Base-by-base conservation (phyloP, 1,140 invertebrate genomes). In the Drosophila ananassae region DNA sequence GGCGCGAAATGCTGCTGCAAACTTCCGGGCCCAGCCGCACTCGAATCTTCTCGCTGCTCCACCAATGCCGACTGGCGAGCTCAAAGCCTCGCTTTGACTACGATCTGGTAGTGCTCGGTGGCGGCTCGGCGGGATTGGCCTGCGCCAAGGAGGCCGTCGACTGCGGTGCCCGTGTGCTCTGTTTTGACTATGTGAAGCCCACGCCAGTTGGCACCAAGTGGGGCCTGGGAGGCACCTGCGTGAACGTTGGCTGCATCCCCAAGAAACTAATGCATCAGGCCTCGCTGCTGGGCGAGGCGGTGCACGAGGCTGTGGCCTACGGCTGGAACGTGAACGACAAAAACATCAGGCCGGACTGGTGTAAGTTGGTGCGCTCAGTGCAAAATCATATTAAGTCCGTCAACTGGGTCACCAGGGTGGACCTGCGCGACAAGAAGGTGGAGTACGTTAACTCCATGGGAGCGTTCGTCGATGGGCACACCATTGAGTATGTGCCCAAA, bases 181-280 rank as follows among this genome's bases (percentile, higher is more conserved):
- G 98, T 56, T 93, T 99, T 47, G 98, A 99, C 93, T 99, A 95
- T 93, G 98, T 99, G 0, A 95, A 95, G 28, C 98, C 98, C 0
- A 96, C 96, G 17, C 97, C 97, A 0, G 92, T 92, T 59, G 97
- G 97, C 41, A 96, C 96, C 1, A 96, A 95, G 92, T 98, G 97
- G 98, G 98, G 98, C 51, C 93, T 99, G 3, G 98, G 98, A 64
- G 98, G 98, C 32, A 99, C 98, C 2, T 99, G 98, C 93, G 98
- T 99, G 1, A 99, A 99, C 93, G 98, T 99, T 24, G 98, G 98
- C 37, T 99, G 98, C 92, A 99, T 99, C 92, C 98, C 98, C 4
- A 99, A 99, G 92, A 99, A 99, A 90, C 92, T 99, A 34, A 98
- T 99, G 97, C 98, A 99, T 91, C 97, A 98, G 92, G 97, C 98